These are phyloP conservation scores for Elanoides forficatus DNA, from an alignment of 2,113 vertebrate genomes.

Conservation along the genomic window DNA sequence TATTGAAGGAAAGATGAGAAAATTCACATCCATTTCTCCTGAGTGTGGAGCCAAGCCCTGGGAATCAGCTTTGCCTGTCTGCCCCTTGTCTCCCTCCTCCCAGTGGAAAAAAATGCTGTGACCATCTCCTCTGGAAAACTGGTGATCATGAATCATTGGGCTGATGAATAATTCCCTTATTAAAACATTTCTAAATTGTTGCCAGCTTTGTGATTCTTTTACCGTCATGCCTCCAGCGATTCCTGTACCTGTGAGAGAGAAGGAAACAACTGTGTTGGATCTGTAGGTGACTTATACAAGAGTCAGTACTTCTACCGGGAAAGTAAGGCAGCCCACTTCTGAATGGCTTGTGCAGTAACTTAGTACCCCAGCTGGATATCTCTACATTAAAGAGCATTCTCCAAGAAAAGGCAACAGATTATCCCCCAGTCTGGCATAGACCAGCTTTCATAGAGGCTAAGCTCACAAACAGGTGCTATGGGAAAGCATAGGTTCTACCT, in stretches of 20 bases:
- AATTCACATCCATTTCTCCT: constrained; percentile 1
- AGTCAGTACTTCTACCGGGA: neutral
- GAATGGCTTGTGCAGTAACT: neutral
- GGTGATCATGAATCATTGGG: constrained; percentile 47
- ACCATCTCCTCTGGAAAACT: constrained; percentile 27
- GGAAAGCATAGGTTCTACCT: neutral
- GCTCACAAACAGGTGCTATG: neutral
- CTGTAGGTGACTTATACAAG: neutral
- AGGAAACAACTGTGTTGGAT: neutral
- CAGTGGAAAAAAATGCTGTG: constrained; percentile 47
- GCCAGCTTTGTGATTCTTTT: constrained; percentile 34
- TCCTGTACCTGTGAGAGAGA: constrained; percentile 41
- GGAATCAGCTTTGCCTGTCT: neutral
- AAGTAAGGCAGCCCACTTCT: neutral
- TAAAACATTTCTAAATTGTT: neutral
- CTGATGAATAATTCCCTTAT: constrained; percentile 13
- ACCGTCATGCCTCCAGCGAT: neutral
- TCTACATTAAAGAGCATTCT: neutral
- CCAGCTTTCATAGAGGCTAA: neutral
- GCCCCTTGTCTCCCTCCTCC: constrained; percentile 10
- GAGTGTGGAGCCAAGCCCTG: neutral
- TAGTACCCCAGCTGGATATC: neutral
- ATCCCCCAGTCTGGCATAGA: neutral
- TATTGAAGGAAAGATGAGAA: constrained; percentile 30
- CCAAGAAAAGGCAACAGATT: neutral